These are phyloP conservation scores for Bufo gargarizans DNA, from an alignment of 2,113 vertebrate species.

Conservation along the genomic window DNA sequence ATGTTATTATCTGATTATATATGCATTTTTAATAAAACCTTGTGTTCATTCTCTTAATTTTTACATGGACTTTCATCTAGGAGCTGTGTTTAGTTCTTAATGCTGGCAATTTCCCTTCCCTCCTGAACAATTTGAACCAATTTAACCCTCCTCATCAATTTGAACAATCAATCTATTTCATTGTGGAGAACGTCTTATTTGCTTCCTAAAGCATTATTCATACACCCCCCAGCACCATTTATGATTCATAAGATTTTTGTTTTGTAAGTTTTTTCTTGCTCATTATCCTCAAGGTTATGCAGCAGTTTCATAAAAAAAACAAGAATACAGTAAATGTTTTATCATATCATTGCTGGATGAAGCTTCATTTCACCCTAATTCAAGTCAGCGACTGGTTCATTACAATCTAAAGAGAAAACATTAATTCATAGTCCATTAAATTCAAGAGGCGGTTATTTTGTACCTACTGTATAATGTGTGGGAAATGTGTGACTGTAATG, in stretches of 20 bases:
- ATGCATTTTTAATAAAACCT: neutral
- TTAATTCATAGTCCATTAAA: neutral
- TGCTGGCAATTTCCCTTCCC: neutral
- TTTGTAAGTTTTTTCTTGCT: neutral
- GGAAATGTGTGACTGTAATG: too few species aligned
- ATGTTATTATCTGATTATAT: too few species aligned
- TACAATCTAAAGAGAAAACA: constrained; percentile 3
- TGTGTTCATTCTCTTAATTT: neutral
- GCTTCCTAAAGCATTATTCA: neutral
- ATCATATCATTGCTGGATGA: neutral
- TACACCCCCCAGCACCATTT: neutral
- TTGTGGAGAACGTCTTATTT: neutral
- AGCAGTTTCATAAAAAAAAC: constrained; percentile 1
- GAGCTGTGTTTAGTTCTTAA: neutral
- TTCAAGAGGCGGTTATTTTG: neutral
- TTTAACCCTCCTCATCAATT: neutral
- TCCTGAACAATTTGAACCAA: neutral
- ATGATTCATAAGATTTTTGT: neutral
- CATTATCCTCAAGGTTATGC: constrained; percentile 32
- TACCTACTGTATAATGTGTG: neutral
- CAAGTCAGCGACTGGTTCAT: constrained; percentile 20
- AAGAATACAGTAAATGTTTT: constrained; percentile 20
- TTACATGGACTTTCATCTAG: neutral
- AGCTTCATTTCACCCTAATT: constrained; percentile 28
- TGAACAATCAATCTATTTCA: neutral